A percentile compares a stretch with the other conserved stretches of the same genome.
phyloP scores from a whole-genome alignment of 2,888 invertebrate species.

The Ischnus inquisitorius region DNA sequence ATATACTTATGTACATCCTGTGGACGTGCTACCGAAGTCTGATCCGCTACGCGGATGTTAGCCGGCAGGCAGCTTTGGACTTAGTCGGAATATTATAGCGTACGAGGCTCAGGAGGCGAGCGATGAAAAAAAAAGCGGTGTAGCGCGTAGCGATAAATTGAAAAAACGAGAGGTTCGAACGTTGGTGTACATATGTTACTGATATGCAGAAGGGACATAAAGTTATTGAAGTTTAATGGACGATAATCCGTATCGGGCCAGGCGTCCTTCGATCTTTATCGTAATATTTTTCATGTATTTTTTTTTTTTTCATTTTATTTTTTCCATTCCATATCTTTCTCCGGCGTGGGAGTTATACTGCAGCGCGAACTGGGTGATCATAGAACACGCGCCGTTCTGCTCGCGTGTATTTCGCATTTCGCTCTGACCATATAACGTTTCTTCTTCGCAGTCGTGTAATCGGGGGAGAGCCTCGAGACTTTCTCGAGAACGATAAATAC shows the following conservation, averaged over 20 bases:
- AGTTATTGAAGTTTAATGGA: constrained; percentile 62
- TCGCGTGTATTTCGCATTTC: constrained; percentile 8
- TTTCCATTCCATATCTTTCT: background rate
- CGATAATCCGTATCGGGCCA: constrained; percentile 16
- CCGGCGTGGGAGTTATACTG: constrained; percentile 10
- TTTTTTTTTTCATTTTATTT: background rate
- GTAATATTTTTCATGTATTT: background rate
- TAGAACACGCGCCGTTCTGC: background rate
- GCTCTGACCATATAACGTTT: background rate
- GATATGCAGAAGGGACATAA: constrained; percentile 59
- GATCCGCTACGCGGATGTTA: constrained; percentile 48
- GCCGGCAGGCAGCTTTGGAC: constrained; percentile 59
- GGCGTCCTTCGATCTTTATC: constrained; percentile 12
- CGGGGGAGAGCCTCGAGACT: constrained; percentile 4
- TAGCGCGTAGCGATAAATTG: constrained; percentile 47
- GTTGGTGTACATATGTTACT: background rate
- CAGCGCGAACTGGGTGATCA: background rate
- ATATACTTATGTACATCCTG: constrained; percentile 49
- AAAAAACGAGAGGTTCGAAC: constrained; percentile 34
- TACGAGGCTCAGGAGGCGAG: background rate
- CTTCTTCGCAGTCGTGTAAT: constrained; percentile 1
- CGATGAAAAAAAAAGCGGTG: constrained; percentile 41
- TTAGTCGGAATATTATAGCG: constrained; percentile 64
- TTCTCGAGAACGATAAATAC: constrained; percentile 8
- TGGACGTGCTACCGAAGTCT: constrained; percentile 50